These are phyloP conservation scores for Amitus sp. DNA, from an alignment of 2,888 invertebrate species.

Conservation along the genomic window DNA sequence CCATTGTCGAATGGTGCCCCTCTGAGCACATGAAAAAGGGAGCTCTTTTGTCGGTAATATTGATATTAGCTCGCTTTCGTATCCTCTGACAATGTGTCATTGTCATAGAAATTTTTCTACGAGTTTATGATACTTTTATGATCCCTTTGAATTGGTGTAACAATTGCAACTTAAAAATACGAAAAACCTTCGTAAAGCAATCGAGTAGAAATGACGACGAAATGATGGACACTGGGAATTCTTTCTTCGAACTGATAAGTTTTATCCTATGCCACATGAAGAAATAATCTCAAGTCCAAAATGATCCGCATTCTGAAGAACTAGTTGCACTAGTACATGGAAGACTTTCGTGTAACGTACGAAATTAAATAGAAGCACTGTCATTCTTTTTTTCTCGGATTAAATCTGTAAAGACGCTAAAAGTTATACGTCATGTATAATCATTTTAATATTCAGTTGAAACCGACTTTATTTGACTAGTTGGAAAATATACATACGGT, in stretches of 20 bases:
- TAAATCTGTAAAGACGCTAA: not conserved
- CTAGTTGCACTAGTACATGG: not conserved
- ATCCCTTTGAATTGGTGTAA: no score
- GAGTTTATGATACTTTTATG: not conserved
- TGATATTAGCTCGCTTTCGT: conserved; percentile 53
- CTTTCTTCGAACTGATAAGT: no score
- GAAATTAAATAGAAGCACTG: not conserved
- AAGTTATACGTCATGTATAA: not conserved
- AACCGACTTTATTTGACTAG: no score
- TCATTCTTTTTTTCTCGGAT: not conserved
- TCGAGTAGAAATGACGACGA: no score
- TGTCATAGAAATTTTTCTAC: not conserved
- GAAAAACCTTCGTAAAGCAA: no score
- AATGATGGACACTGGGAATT: no score
- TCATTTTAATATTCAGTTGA: no score
- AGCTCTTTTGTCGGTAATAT: conserved; percentile 49
- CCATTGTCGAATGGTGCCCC: conserved; percentile 38
- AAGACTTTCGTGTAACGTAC: not conserved
- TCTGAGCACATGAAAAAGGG: conserved; percentile 45
- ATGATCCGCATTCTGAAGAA: no score
- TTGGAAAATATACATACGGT: no score
- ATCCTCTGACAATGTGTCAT: not conserved
- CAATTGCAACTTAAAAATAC: no score
- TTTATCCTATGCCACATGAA: no score
- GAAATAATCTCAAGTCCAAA: no score